Evolutionary conservation across 2,888 invertebrate species (phyloP).

Genomic region (Erpobdella octoculata): DNA sequence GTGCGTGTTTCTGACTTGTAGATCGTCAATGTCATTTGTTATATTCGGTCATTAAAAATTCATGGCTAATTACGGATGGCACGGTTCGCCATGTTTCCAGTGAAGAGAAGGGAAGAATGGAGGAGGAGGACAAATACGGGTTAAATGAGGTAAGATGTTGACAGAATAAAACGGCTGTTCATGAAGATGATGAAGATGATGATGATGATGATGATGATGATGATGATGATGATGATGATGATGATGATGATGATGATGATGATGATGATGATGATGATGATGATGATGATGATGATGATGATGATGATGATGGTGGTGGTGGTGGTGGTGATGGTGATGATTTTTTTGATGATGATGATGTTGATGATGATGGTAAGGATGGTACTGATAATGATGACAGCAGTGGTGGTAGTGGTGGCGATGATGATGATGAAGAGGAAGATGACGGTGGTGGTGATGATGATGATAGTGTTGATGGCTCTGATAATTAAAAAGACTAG

Average conservation of each 20-base stretch:
- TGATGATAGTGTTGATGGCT: neutral
- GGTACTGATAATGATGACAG: conserved; percentile 28
- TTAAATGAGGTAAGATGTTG: neutral
- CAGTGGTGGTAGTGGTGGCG: conserved; percentile 23
- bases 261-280: neutral
- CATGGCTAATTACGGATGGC: no score
- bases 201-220: conserved; percentile 27
- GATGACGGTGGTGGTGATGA: neutral
- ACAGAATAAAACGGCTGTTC: neutral
- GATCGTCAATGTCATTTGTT: no score
- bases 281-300: conserved; percentile 15
- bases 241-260: conserved; percentile 9
- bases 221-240: conserved; percentile 7
- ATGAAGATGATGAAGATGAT: neutral
- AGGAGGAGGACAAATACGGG: neutral
- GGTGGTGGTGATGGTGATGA: conserved; percentile 30
- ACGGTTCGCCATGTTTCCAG: no score
- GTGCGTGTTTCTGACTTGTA: no score
- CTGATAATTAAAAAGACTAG: conserved; percentile 69
- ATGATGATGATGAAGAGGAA: neutral
- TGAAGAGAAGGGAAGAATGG: neutral
- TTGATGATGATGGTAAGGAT: conserved; percentile 34
- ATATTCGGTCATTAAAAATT: no score
- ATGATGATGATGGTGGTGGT: conserved; percentile 23
- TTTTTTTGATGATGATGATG: conserved; percentile 32